These are phyloP conservation scores for Pheosia gnoma DNA, from an alignment of 2,888 invertebrate genomes.

Conservation along the genomic window DNA sequence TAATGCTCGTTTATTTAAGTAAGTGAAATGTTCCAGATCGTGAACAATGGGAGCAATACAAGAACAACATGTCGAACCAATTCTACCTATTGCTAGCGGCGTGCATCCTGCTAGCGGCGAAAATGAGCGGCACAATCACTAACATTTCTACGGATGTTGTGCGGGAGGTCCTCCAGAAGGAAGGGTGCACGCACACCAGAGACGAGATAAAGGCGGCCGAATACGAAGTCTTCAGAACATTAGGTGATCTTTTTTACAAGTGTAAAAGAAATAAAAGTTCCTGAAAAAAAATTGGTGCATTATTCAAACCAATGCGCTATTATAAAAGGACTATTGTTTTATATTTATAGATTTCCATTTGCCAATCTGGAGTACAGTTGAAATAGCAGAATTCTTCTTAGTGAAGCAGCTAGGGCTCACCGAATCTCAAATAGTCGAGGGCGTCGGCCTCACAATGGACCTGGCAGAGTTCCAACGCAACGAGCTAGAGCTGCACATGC, in stretches of 20 bases:
- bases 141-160: constrained; percentile 35
- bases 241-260: constrained; percentile 38
- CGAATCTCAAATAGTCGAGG: constrained; percentile 11
- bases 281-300: too few relatives aligned
- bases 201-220: constrained; percentile 49
- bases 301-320: too few relatives aligned
- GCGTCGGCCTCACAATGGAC: constrained; percentile 40
- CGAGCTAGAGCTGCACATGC: constrained; percentile 34
- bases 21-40: constrained; percentile 13
- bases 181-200: constrained; percentile 32
- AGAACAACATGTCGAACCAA: constrained; percentile 20
- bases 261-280: too few relatives aligned
- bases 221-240: constrained; percentile 43
- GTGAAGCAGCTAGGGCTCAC: constrained; percentile 44
- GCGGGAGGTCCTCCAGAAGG: constrained; percentile 33
- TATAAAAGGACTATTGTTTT: too few relatives aligned
- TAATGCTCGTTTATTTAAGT: too few relatives aligned
- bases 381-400: constrained; percentile 47
- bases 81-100: constrained; percentile 48
- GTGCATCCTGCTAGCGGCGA: constrained; percentile 55
- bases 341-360: constrained; percentile 47
- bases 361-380: constrained; percentile 61
- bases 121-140: constrained; percentile 47
- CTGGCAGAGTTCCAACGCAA: constrained; percentile 49
- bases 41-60: constrained; percentile 38